phyloP scores from a whole-genome alignment of 2,888 invertebrate genomes.

The Siphlonurus alternatus region DNA sequence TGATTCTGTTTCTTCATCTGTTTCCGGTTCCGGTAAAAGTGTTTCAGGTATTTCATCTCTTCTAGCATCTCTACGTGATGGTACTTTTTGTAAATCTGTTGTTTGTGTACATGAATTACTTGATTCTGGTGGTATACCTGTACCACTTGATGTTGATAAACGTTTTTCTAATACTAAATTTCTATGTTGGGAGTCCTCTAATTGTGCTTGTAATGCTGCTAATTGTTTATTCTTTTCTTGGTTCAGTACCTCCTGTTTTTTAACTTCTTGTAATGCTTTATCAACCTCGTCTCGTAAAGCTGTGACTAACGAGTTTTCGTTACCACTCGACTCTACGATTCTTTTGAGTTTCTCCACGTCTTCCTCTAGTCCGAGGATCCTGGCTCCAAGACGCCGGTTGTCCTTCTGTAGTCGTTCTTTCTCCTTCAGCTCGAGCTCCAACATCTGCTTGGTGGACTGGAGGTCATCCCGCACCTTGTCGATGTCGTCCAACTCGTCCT shows the following conservation, averaged over 20 bases:
- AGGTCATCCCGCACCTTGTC: conserved; percentile 80
- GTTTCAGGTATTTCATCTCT: background rate
- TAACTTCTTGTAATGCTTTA: conserved; percentile 20
- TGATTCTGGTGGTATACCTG: background rate
- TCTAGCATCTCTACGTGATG: background rate
- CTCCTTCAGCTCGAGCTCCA: conserved; percentile 70
- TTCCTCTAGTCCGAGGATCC: conserved; percentile 63
- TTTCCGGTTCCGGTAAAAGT: conserved; percentile 9
- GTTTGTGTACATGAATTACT: background rate
- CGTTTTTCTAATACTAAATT: conserved; percentile 62
- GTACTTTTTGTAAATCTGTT: background rate
- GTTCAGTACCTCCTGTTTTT: conserved; percentile 22
- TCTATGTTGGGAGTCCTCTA: conserved; percentile 63
- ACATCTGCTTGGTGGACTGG: conserved; percentile 79
- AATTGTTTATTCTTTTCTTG: conserved; percentile 56
- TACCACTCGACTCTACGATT: conserved; percentile 22
- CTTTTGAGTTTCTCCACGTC: conserved; percentile 57
- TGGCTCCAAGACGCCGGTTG: conserved; percentile 59
- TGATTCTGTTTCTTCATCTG: conserved; percentile 43
- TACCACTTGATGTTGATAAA: background rate
- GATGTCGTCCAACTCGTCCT: conserved; percentile 78
- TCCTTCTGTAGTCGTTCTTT: conserved; percentile 73
- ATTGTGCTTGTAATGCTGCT: conserved; percentile 52
- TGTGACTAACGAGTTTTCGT: conserved; percentile 34
- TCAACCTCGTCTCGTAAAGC: conserved; percentile 22